Evolutionary conservation across 2,888 invertebrate genomes (phyloP).

Genomic region (Leptinotarsa peninsularis): DNA sequence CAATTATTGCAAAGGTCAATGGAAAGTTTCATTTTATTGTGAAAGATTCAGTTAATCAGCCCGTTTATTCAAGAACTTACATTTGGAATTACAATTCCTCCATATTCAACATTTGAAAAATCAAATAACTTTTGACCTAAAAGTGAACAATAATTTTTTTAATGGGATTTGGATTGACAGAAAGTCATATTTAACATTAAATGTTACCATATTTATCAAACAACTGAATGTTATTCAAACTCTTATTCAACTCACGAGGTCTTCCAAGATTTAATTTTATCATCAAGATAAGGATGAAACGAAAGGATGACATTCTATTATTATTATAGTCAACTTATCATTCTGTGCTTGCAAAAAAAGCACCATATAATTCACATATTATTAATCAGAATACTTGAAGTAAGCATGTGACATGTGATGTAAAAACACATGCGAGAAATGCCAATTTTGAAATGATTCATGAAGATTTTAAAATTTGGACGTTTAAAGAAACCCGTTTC

Average conservation of each 20-base stretch:
- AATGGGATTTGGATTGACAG: too few species aligned
- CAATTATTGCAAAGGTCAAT: not conserved
- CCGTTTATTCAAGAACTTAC: too few species aligned
- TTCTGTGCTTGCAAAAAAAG: slow-evolving; percentile 33
- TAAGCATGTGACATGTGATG: slow-evolving; percentile 21
- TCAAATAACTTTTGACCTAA: not conserved
- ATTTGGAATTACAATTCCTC: too few species aligned
- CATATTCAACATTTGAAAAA: not conserved
- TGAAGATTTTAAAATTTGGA: not conserved
- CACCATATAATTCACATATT: slow-evolving; percentile 21
- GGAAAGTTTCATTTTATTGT: not conserved
- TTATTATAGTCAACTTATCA: slow-evolving; percentile 19
- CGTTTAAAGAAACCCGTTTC: too few species aligned
- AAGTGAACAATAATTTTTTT: too few species aligned
- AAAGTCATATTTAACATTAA: too few species aligned
- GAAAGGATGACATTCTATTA: not conserved
- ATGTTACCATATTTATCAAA: not conserved
- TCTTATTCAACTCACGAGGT: not conserved
- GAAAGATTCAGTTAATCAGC: not conserved
- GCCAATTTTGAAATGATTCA: not conserved
- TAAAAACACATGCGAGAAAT: slow-evolving; percentile 12
- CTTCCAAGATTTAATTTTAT: slow-evolving; percentile 8
- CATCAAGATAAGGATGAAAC: not conserved
- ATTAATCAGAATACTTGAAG: slow-evolving; percentile 30
- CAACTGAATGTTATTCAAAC: not conserved